These are phyloP conservation scores for Ephestia elutella DNA, from an alignment of 1,140 invertebrate genomes.

Conservation along the genomic window DNA sequence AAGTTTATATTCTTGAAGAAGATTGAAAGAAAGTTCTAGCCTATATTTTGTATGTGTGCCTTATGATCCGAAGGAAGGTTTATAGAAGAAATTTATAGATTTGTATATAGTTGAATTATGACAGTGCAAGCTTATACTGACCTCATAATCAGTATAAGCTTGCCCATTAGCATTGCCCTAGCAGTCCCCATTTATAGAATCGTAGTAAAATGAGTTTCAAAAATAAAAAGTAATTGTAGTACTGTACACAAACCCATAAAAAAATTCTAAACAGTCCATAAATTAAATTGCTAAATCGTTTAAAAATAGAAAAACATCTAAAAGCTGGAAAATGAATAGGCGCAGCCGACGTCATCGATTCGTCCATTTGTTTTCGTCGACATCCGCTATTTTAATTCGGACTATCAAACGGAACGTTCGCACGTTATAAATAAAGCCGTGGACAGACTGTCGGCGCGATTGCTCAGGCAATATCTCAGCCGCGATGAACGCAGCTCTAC, in stretches of 20 bases:
- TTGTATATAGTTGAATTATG: too few species aligned
- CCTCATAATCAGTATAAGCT: too few species aligned
- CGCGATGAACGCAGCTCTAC: conserved; percentile 39
- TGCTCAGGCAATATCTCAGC: conserved; percentile 61
- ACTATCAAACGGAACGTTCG: conserved; percentile 47
- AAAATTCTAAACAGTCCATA: conserved; percentile 13
- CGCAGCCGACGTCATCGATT: conserved; percentile 44
- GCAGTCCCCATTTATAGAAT: too few species aligned
- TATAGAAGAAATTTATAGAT: too few species aligned
- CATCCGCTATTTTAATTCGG: conserved; percentile 55
- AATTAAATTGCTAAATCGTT: conserved; percentile 5
- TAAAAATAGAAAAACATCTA: not conserved
- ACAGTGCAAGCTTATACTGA: too few species aligned
- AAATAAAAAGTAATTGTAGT: too few species aligned
- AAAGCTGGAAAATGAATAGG: conserved; percentile 30
- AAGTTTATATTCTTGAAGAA: not conserved
- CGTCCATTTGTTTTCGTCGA: conserved; percentile 35
- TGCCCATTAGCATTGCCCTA: too few species aligned
- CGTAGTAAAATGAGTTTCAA: too few species aligned
- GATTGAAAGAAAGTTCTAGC: too few species aligned
- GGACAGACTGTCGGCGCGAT: conserved; percentile 53
- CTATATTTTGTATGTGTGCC: too few species aligned
- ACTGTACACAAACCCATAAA: conserved; percentile 26
- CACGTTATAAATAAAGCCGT: conserved; percentile 60
- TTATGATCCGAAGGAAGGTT: too few species aligned